phyloP scores from a whole-genome alignment of 2,888 invertebrate genomes.

The Drosophila fungiperda region DNA sequence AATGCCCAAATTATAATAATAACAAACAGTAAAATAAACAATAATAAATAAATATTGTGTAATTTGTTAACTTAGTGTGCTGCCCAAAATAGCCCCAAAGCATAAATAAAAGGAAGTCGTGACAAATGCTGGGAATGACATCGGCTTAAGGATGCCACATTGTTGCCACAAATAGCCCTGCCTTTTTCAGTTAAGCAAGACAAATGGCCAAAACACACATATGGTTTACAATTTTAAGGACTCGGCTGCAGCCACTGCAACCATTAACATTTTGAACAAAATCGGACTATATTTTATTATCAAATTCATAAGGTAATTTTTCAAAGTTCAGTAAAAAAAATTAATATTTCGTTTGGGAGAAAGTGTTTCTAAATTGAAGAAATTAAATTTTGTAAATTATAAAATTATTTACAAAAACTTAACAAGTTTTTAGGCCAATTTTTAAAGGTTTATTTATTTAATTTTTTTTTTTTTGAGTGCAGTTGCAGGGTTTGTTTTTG shows the following conservation, averaged over 20 bases:
- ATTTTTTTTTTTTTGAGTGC: not conserved
- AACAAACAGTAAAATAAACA: conserved; percentile 39
- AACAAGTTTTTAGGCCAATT: not conserved
- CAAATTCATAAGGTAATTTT: too few species aligned
- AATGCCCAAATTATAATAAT: conserved; percentile 21
- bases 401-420: not conserved
- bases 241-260: conserved; percentile 31
- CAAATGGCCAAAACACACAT: conserved; percentile 49
- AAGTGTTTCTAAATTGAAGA: not conserved
- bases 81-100: conserved; percentile 14
- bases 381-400: not conserved
- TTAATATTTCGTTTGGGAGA: not conserved
- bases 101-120: not conserved
- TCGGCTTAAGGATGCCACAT: conserved; percentile 27
- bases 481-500: conserved; percentile 1
- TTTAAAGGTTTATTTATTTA: not conserved
- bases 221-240: conserved; percentile 12
- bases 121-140: not conserved
- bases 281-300: too few species aligned
- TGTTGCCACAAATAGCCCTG: conserved; percentile 56
- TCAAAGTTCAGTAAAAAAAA: too few species aligned
- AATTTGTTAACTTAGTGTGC: conserved; percentile 63
- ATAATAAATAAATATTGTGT: conserved; percentile 59
- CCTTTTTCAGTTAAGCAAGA: conserved; percentile 62
- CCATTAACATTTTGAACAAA: not conserved